These are phyloP conservation scores for Mesocricetus auratus DNA, from an alignment of 2,113 vertebrate genomes.

Conservation along the genomic window DNA sequence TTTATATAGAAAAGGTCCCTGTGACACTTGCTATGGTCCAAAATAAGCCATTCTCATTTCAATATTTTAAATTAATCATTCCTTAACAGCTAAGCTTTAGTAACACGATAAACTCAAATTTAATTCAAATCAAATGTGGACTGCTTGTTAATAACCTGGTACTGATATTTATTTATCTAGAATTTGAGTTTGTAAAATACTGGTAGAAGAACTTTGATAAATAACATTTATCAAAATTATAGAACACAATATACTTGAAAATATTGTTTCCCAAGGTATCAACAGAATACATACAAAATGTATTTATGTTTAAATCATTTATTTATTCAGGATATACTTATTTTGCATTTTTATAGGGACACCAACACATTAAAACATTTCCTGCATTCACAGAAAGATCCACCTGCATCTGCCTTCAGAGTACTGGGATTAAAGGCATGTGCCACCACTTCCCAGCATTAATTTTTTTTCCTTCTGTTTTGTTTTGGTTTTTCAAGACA, in stretches of 20 bases:
- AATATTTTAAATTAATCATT: conserved; percentile 41
- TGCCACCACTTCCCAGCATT: too few relatives aligned
- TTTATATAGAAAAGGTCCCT: not conserved
- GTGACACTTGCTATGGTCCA: not conserved
- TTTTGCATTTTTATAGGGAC: not conserved
- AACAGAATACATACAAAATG: not conserved
- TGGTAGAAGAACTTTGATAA: not conserved
- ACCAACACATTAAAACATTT: not conserved
- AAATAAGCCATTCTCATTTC: conserved; percentile 16
- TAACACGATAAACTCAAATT: not conserved
- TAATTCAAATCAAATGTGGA: not conserved
- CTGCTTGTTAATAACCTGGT: not conserved
- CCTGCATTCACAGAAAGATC: not conserved
- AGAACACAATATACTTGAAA: conserved; percentile 22
- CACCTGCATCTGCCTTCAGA: too few relatives aligned
- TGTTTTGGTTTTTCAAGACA: too few relatives aligned
- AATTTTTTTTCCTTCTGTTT: too few relatives aligned
- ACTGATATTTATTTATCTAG: not conserved
- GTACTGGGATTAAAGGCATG: too few relatives aligned
- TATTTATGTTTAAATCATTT: conserved; percentile 18
- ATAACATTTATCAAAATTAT: conserved; percentile 17
- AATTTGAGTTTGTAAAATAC: not conserved
- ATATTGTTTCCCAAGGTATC: not conserved
- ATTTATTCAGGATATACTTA: conserved; percentile 8
- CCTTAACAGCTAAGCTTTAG: not conserved